Evolutionary conservation across 1,140 invertebrate genomes (phyloP).

Genomic region (Cepaea nemoralis): DNA sequence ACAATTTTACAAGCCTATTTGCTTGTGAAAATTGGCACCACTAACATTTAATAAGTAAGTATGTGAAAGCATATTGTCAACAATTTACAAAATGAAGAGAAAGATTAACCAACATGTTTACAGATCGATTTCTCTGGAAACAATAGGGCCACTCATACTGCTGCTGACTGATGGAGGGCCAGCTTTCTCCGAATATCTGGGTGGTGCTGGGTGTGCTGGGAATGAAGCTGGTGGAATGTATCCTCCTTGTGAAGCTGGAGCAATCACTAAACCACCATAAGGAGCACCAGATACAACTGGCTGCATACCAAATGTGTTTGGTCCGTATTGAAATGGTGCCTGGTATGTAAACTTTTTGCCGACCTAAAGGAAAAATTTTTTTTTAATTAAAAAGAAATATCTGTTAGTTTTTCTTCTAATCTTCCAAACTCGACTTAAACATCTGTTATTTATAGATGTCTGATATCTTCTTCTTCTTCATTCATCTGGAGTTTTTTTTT

Average conservation of each 20-base stretch:
- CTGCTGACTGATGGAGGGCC: neutral
- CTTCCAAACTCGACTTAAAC: too few relatives aligned
- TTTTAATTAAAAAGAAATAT: too few relatives aligned
- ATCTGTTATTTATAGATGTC: too few relatives aligned
- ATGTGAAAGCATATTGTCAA: too few relatives aligned
- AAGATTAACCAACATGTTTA: too few relatives aligned
- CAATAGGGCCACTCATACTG: slow-evolving; percentile 18
- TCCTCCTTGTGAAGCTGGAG: neutral
- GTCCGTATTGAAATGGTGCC: neutral
- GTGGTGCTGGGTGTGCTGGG: neutral
- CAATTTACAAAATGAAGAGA: too few relatives aligned
- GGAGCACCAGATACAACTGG: neutral
- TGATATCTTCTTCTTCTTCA: too few relatives aligned
- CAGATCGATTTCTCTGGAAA: slow-evolving; percentile 22
- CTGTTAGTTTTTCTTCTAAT: too few relatives aligned
- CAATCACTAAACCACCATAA: neutral
- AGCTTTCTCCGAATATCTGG: neutral
- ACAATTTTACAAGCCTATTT: too few relatives aligned
- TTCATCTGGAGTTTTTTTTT: too few relatives aligned
- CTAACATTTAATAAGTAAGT: too few relatives aligned
- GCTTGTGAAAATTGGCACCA: too few relatives aligned
- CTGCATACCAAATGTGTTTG: slow-evolving; percentile 17
- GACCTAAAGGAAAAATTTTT: neutral
- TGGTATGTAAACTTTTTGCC: slow-evolving; percentile 6
- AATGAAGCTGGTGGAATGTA: slow-evolving; percentile 2